Evolutionary conservation across 2,888 invertebrate species (phyloP).

Genomic region (Rosalia funebris): DNA sequence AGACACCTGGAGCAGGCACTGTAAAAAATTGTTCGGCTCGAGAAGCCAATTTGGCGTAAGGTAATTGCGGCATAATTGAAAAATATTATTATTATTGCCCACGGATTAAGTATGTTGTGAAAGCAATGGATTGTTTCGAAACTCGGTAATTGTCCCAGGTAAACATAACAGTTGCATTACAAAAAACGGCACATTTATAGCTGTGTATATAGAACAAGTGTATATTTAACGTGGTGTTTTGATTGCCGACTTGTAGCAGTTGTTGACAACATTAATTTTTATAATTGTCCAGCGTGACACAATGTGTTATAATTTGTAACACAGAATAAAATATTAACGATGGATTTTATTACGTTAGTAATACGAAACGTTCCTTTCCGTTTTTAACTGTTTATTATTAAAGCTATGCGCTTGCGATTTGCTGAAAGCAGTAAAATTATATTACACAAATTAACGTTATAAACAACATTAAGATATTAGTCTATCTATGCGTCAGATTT

Average conservation of each 20-base stretch:
- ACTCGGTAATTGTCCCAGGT: neutral
- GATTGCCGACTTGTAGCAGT: conserved; percentile 11
- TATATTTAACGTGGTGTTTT: conserved; percentile 11
- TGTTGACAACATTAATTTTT: conserved; percentile 22
- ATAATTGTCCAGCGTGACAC: conserved; percentile 18
- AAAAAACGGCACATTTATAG: conserved; percentile 20
- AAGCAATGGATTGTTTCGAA: neutral
- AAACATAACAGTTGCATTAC: neutral
- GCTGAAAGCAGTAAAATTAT: conserved; percentile 19
- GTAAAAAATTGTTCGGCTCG: no score
- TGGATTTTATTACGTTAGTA: neutral
- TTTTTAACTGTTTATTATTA: conserved; percentile 20
- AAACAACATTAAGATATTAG: conserved; percentile 19
- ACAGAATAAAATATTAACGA: conserved; percentile 7
- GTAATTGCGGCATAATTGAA: no score
- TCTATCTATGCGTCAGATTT: neutral
- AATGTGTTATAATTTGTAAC: conserved; percentile 16
- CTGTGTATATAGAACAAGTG: conserved; percentile 14
- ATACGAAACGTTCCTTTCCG: conserved; percentile 7
- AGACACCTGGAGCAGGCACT: no score
- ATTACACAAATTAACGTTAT: conserved; percentile 21
- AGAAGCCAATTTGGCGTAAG: no score
- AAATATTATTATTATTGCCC: no score
- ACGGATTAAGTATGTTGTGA: no score
- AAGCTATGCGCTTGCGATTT: conserved; percentile 16